Evolutionary conservation across 2,888 invertebrate species (phyloP), one percentile per base, ranked within the genome.

Genomic region (Plemyria rubiginata): DNA sequence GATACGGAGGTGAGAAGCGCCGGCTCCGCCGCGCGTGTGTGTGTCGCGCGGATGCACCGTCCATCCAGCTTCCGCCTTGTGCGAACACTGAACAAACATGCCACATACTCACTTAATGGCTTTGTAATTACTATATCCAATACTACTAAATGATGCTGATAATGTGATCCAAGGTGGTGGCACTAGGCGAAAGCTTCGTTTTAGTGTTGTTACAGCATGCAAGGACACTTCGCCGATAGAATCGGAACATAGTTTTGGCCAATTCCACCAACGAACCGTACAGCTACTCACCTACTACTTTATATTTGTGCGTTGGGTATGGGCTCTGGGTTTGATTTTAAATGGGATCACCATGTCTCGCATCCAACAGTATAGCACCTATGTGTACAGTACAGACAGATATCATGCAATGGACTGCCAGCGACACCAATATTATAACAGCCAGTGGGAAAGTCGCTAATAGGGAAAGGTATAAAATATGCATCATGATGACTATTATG

Each of bases 401-500:
- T 74, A 81, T 81, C 92, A 92, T 92, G 92, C 92, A 91, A 89
- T 90, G 86, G 74, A 82, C 79, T 83, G 80, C 77, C 82, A 85
- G 90, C 86, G 87, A 90, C 86, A 89, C 83, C 88, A 84, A 85
- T 65, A 65, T 60, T 41, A 32, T 54, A 29, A 51, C 65, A 65
- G 65, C 65, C 65, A 65, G 54, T 57, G 54, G 60, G 60, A 61
- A 43, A 86, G 85, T 88, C 88, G 87, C 88, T 87, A 88, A 87
- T 82, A 89, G 92, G 92, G 92, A 92, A 92, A 92, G 92, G 92
- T 92, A 92, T 92, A 92, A 92, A 92, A 92, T 92, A 92, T 91
- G 91, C 87, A 87, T 83, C 83, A 86, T 88, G 88, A 90, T 88
- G 87, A 83, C 81, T 85, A 83, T 86, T 80, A 86, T 86, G 87